Evolutionary conservation across 2,888 invertebrate genomes (phyloP).

Genomic region (Leptodirus hochenwartii): DNA sequence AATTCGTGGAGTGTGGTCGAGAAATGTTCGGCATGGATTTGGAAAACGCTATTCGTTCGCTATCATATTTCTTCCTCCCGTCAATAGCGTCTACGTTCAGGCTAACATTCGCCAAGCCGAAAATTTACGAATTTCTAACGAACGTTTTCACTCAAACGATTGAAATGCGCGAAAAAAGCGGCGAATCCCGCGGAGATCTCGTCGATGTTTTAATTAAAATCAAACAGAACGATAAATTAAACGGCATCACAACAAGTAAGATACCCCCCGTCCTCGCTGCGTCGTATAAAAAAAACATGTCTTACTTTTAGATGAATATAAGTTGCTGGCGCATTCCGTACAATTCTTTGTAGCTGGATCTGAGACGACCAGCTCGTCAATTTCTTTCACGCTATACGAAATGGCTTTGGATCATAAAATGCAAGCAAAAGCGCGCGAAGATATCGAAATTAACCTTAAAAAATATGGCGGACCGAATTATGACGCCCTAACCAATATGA

Average conservation of each 20-base stretch:
- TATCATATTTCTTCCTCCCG: conserved; percentile 15
- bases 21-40: conserved; percentile 18
- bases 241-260: conserved; percentile 15
- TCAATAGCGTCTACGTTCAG: conserved; percentile 20
- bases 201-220: conserved; percentile 26
- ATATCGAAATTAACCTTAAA: conserved; percentile 23
- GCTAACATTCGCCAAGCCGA: conserved; percentile 20
- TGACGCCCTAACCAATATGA: conserved; percentile 30
- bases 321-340: conserved; percentile 21
- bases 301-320: conserved; percentile 10
- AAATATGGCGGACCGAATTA: conserved; percentile 25
- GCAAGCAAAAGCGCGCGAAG: conserved; percentile 28
- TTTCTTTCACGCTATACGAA: conserved; percentile 28
- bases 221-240: conserved; percentile 13
- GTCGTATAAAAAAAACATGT: no score
- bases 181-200: conserved; percentile 25
- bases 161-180: conserved; percentile 17
- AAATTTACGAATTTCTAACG: conserved; percentile 19
- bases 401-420: conserved; percentile 27
- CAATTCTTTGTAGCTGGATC: conserved; percentile 34
- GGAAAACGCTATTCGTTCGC: conserved; percentile 12
- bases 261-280: no score
- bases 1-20: conserved; percentile 20
- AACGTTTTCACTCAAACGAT: conserved; percentile 21
- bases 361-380: conserved; percentile 31